These are phyloP conservation scores for Oceanodroma leucorhoa DNA, from an alignment of 2,797 vertebrate species.

Conservation along the genomic window DNA sequence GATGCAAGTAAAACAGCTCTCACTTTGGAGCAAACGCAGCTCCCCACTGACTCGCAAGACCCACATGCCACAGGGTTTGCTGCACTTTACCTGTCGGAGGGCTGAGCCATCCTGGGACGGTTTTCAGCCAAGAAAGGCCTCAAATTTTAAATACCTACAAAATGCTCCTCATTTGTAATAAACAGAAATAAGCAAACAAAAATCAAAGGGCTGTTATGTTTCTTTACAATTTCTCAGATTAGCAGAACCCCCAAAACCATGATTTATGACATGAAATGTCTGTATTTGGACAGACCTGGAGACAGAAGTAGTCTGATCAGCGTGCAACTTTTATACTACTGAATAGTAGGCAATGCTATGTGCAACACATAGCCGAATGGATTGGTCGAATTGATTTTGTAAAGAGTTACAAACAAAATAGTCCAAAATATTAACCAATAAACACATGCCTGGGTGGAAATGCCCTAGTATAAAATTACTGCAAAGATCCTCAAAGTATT, in stretches of 20 bases:
- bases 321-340: neutral
- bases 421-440: slow-evolving; percentile 30
- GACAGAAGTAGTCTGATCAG: neutral
- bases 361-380: neutral
- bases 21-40: neutral
- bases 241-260: neutral
- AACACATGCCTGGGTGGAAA: slow-evolving; percentile 30
- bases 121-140: neutral
- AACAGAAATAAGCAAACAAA: neutral
- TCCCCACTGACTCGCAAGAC: neutral
- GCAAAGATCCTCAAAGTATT: slow-evolving; percentile 19
- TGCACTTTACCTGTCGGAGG: fast-evolving
- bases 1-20: neutral
- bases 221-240: neutral
- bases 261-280: neutral
- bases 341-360: neutral
- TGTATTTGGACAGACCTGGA: neutral
- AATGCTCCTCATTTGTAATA: neutral
- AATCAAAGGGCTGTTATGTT: neutral
- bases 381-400: neutral
- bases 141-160: neutral
- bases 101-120: fast-evolving
- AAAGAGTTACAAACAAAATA: slow-evolving; percentile 36
- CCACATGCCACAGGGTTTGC: fast-evolving
- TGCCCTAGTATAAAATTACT: slow-evolving; percentile 16